Conservation (phyloP, 2,888 invertebrate species). For the Temnothorax unifasciatus region DNA sequence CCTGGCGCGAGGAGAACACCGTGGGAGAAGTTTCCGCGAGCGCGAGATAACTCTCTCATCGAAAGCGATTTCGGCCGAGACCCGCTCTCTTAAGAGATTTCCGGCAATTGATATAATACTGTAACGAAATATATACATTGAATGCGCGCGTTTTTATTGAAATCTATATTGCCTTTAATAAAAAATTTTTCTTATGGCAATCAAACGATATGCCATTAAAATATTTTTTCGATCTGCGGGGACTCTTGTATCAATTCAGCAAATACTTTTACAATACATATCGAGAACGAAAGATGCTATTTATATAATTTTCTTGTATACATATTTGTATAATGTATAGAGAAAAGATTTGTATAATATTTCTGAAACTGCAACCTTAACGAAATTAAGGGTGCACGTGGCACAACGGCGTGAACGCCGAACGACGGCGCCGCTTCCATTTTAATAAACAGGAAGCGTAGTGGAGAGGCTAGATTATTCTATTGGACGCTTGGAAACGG, state of each 20-base stretch:
- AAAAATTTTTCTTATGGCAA: neutral
- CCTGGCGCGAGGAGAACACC: slow-evolving; percentile 29
- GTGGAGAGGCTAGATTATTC: slow-evolving; percentile 72
- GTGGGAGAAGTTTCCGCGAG: slow-evolving; percentile 47
- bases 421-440: neutral
- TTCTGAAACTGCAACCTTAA: neutral
- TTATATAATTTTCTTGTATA: neutral
- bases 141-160: neutral
- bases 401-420: neutral
- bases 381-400: slow-evolving; percentile 6
- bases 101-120: slow-evolving; percentile 29
- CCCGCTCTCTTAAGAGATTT: neutral
- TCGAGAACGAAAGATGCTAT: neutral
- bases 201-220: neutral
- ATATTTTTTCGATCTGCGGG: neutral
- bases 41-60: slow-evolving; percentile 32
- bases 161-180: neutral
- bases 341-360: neutral
- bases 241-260: neutral
- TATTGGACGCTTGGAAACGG: slow-evolving; percentile 79
- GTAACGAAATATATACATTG: neutral
- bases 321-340: neutral
- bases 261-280: neutral
- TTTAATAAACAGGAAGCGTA: slow-evolving; percentile 48
- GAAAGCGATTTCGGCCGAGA: slow-evolving; percentile 36